Evolutionary conservation across 1,140 invertebrate species (phyloP).

Genomic region (Apis florea): DNA sequence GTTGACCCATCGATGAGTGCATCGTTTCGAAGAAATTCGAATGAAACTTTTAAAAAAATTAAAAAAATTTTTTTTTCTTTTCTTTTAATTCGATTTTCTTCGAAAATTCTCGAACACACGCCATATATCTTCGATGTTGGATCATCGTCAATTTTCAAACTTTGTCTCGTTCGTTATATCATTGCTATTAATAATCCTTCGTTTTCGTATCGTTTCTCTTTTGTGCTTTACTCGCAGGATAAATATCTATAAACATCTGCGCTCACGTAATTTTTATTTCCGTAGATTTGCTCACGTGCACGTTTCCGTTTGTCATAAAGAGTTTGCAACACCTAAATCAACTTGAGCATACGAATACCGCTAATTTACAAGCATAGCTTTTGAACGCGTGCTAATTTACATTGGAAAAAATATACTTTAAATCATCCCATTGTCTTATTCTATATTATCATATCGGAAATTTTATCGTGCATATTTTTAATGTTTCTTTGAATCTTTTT

Average conservation of each 20-base stretch:
- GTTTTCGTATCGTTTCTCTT: background rate
- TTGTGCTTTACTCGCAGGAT: background rate
- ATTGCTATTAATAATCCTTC: background rate
- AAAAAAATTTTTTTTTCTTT: too few species aligned
- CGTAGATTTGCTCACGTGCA: conserved; percentile 22
- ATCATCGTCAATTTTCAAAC: too few species aligned
- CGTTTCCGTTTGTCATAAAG: conserved; percentile 17
- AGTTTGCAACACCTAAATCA: conserved; percentile 6
- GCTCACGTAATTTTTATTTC: conserved; percentile 40
- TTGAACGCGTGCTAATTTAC: background rate
- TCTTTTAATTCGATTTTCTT: too few species aligned
- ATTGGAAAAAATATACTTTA: too few species aligned
- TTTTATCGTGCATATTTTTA: too few species aligned
- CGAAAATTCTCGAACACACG: too few species aligned
- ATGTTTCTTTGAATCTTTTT: too few species aligned
- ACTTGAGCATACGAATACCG: background rate
- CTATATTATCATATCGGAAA: too few species aligned
- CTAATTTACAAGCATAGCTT: background rate
- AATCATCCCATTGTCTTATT: too few species aligned
- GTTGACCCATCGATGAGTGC: background rate
- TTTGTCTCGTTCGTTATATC: background rate
- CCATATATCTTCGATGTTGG: too few species aligned
- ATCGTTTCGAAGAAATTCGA: background rate
- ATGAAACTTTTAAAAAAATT: background rate
- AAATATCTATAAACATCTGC: conserved; percentile 11